phyloP scores from a whole-genome alignment of 1,140 invertebrate species.

The Saxidomus purpurata region DNA sequence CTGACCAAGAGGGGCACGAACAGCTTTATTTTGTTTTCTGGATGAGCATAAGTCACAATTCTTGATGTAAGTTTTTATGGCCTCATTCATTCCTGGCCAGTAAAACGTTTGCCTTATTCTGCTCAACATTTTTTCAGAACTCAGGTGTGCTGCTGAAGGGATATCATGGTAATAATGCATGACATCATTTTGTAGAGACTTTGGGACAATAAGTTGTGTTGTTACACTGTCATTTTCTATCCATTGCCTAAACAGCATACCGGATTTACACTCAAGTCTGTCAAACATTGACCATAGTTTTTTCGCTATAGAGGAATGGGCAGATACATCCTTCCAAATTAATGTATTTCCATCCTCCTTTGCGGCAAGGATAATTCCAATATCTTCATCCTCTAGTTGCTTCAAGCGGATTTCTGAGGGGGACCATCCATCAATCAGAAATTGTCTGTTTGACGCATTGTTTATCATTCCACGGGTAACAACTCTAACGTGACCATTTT shows the following conservation, averaged over 20 bases:
- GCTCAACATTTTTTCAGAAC: conserved; percentile 22
- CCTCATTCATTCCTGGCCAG: conserved; percentile 59
- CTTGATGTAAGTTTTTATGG: conserved; percentile 39
- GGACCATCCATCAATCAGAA: not conserved
- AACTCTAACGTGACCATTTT: too few species aligned
- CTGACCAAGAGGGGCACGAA: not conserved
- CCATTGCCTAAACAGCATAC: too few species aligned
- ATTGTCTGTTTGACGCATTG: too few species aligned
- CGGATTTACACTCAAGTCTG: too few species aligned
- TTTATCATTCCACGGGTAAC: too few species aligned
- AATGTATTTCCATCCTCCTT: too few species aligned
- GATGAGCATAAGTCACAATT: conserved; percentile 29
- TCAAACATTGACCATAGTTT: too few species aligned
- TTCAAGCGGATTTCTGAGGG: not conserved
- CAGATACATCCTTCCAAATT: too few species aligned
- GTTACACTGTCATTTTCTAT: not conserved
- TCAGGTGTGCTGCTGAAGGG: conserved; percentile 60
- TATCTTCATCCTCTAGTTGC: not conserved
- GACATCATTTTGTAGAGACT: not conserved
- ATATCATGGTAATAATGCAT: conserved; percentile 59
- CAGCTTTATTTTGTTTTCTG: not conserved
- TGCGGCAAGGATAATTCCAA: too few species aligned
- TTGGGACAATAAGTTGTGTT: conserved; percentile 59
- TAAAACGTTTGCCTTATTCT: conserved; percentile 44
- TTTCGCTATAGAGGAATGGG: too few species aligned